Evolutionary conservation across 37 sponge, comb jelly and placozoan species (phyloP), one percentile per base, ranked within the genome.

Genomic region (Geodia barretti): DNA sequence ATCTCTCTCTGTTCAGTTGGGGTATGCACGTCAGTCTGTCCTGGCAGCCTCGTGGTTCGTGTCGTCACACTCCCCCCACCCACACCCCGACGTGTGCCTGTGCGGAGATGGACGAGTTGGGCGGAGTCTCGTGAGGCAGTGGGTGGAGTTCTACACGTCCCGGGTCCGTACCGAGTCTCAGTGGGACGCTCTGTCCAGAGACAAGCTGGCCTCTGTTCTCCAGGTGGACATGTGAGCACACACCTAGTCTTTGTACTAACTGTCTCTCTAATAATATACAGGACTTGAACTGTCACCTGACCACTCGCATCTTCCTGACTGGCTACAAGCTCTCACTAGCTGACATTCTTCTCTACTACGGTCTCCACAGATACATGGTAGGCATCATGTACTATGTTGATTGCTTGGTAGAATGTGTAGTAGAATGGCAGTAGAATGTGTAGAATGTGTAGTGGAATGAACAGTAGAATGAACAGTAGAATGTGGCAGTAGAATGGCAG

Each of bases 301-400:
- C 62, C 17, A 60, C 39, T 7, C 28, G 70, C 14, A 76, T 84
- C 21, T 84, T 76, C 39, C 32, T 84, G 70, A 43, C 66, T 1
- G 70, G 77, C 23, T 58, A 75, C 39, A 75, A 76, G 67, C 35
- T 84, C 39, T 76, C 74, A 39, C 77, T 84, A 29, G 84, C 84
- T 0, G 81, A 81, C 62, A 4, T 81, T 14, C 14, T 72, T 4
- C 62, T 81, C 26, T 73, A 84, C 77, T 84, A 84, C 68, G 84
- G 77, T 8, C 62, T 84, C 3, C 77, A 84, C 32, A 75, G 84
- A 68, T 84, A 84, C 70, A 59, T 84, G 76, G 84, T 84, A 25
- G 35, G 75, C 61, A 20, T n/a, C n/a, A n/a, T n/a, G n/a, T n/a
- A n/a, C n/a, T n/a, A n/a, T n/a, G n/a, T n/a, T n/a, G n/a, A n/a